These are phyloP conservation scores for Dione juno DNA, from an alignment of 2,888 invertebrate genomes.

Conservation along the genomic window DNA sequence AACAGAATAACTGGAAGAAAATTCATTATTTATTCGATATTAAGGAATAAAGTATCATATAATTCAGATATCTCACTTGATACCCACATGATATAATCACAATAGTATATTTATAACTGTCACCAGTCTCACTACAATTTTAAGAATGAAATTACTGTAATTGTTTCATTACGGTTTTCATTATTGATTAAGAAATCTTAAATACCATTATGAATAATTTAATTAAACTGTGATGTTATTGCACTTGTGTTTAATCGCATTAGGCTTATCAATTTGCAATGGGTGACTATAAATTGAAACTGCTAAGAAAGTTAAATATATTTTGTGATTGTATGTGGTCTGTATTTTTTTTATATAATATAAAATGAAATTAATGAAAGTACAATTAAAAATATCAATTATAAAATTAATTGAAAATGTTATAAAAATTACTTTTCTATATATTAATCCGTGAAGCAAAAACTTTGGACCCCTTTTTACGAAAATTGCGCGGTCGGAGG, in stretches of 20 bases:
- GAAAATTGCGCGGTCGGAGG: no score
- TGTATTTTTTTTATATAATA: not conserved
- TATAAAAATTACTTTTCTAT: no score
- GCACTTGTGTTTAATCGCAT: slow-evolving; percentile 21
- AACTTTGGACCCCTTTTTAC: no score
- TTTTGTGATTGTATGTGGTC: not conserved
- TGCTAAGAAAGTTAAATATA: not conserved
- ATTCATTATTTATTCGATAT: not conserved
- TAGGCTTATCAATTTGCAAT: slow-evolving; percentile 24
- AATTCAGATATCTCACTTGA: not conserved
- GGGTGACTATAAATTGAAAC: slow-evolving; percentile 12
- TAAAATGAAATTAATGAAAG: not conserved
- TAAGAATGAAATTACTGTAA: not conserved
- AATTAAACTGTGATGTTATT: slow-evolving; percentile 24
- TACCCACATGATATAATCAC: slow-evolving; percentile 6
- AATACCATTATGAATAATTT: slow-evolving; percentile 30
- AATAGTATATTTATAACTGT: slow-evolving; percentile 4
- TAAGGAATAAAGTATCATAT: not conserved
- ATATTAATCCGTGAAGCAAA: no score
- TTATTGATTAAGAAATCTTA: slow-evolving; percentile 38
- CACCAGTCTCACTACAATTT: not conserved
- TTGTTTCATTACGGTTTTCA: slow-evolving; percentile 18
- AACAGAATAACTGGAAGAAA: slow-evolving; percentile 27
- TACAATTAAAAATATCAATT: accelerated
- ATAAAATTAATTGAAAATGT: no score